Base-by-base conservation (phyloP, 1,140 invertebrate genomes). In the Streblospio benedicti region DNA sequence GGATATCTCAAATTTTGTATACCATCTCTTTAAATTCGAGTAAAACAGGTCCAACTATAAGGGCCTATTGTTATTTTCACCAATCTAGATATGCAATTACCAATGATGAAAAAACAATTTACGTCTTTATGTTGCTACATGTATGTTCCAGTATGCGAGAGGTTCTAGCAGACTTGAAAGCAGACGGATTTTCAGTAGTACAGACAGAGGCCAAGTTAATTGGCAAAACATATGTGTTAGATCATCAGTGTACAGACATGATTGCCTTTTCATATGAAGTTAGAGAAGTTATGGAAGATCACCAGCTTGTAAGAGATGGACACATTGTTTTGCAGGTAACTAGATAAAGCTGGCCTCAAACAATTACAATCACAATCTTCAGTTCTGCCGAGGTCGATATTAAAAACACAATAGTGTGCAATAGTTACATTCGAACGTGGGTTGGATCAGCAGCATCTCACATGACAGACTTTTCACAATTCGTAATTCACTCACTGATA, bases 241-340 rank as follows among this genome's bases (percentile, higher is more conserved):
- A 75, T 53, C 43, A 54, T 9, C 64, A 72, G 49, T 75, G 73
- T 54, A 57, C 45, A 23, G 71, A 75, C 59, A 57, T 72, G 14
- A 14, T 75, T 1, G 64, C 67, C 45, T 72, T 73, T 45, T 63
- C 70, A 14, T 50, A 61, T 35, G 63, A 69, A 20, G 50, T 63
- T 23, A 47, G 44, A 27, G 32, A 62, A n/a, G 35, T 65, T 27
- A 47, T 64, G 5, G 59, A 64, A 25, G 57, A 68, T 12, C 57
- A 62, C 52, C n/a, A 63, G 18, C 53, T 68, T 5, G 59, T 67
- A 23, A 65, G 56, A 23, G 38, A 35, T 12, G 68, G 68, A 20
- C 53, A 59, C 18, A 57, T 72, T 23, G 66, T 72, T 4, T 23
- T 66, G 20, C 68, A 71, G 68, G 72, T 71, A 53, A n/a, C n/a